Evolutionary conservation across 1,140 invertebrate species (phyloP).

Genomic region (Drosophila serrata): DNA sequence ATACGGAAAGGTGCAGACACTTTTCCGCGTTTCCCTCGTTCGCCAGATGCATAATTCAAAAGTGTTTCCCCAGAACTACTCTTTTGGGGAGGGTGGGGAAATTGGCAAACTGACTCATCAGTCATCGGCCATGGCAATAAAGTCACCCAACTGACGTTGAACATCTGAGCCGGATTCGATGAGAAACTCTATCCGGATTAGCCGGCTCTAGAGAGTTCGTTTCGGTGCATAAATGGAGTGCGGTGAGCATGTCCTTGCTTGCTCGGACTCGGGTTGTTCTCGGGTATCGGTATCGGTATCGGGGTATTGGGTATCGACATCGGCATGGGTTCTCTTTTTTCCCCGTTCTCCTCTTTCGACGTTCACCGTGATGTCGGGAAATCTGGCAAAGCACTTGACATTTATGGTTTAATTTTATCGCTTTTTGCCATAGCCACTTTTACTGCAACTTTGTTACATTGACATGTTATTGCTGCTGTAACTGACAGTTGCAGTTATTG

Average conservation of each 20-base stretch:
- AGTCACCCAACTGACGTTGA: constrained; percentile 29
- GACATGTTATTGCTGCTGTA: constrained; percentile 38
- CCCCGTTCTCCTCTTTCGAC: not conserved
- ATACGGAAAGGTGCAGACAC: constrained; percentile 35
- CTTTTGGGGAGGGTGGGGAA: not conserved
- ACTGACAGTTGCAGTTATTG: constrained; percentile 39
- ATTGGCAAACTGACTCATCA: constrained; percentile 36
- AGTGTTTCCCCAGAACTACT: constrained; percentile 37
- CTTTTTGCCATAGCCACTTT: constrained; percentile 23
- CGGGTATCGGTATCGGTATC: not conserved
- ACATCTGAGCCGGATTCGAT: constrained; percentile 24
- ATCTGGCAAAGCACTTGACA: constrained; percentile 33
- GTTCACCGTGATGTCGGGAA: constrained; percentile 1
- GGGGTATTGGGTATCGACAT: not conserved
- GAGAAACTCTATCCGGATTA: constrained; percentile 16
- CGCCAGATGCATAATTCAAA: constrained; percentile 47
- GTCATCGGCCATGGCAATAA: constrained; percentile 33
- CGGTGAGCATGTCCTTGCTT: constrained; percentile 11
- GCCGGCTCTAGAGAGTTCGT: constrained; percentile 3
- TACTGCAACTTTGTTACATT: constrained; percentile 34
- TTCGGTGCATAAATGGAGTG: constrained; percentile 28
- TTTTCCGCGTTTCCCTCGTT: not conserved
- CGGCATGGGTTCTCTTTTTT: not conserved
- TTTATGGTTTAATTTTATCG: constrained; percentile 45
- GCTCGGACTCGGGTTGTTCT: constrained; percentile 4